Evolutionary conservation across 1,140 invertebrate species (phyloP), one percentile per base, ranked within the genome.

Genomic region (Leguminivora glycinivorella): DNA sequence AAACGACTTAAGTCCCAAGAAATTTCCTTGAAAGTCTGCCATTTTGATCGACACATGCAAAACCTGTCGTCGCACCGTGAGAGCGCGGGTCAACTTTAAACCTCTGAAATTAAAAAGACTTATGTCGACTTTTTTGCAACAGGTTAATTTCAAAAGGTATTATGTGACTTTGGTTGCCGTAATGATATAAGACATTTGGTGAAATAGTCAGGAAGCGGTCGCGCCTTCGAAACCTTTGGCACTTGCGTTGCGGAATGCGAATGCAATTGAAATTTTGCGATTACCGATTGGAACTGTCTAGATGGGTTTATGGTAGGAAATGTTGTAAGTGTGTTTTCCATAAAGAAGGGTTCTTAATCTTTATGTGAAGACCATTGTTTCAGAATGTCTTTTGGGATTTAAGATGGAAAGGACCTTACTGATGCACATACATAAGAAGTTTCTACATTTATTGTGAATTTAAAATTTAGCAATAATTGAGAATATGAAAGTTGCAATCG

Each of bases 171-270:
- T 19, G 17, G 14, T 5, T 1, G 5, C 19, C 43, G 19, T 52
- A 52, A 19, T 52, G 43, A 52, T 19, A 22, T 52, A 52, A 52
- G 17, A 19, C 43, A 7, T 52, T 52, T 22, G 12, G 40, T 43
- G 3, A 43, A 43, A 34, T 34, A n/a, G 40, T 43, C n/a, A 17
- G 3, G n/a, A 43, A 43, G 40, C n/a, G 40, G 40, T 43, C 40
- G 40, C 43, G 43, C 43, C 17, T 52, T 52, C 43, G 43, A 52
- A 52, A 43, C 40, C 40, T 43, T 43, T 43, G 9, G 40, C 40
- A 43, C 40, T 43, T 43, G 40, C 40, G 10, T 43, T 43, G n/a
- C 40, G 40, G n/a, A n/a, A 43, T 43, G 40, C 40, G n/a, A 43
- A 14, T 43, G 40, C 40, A 43, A n/a, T 43, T 43, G 40, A 43